Conservation (phyloP, 2,797 vertebrate species). For the Sebastes baramenuke region DNA sequence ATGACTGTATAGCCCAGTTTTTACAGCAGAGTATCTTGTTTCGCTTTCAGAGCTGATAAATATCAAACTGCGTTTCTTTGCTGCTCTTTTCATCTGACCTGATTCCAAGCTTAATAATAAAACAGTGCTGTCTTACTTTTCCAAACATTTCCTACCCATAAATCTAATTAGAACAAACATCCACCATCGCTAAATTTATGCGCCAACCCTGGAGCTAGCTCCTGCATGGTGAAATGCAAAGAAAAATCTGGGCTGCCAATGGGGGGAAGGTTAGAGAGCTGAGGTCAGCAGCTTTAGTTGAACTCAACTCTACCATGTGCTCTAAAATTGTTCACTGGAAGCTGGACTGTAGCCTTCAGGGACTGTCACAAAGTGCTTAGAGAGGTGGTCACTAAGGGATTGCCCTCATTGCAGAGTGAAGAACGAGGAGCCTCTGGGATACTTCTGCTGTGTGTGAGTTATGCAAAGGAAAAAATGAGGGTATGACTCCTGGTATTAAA, state of each 20-base stretch:
- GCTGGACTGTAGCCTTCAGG: conserved; percentile 55
- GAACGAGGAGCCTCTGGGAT: conserved; percentile 29
- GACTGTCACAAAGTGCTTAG: conserved; percentile 63
- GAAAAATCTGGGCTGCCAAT: conserved; percentile 71
- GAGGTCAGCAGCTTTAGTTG: conserved; percentile 78
- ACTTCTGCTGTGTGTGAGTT: conserved; percentile 25
- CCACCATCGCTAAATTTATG: conserved; percentile 72
- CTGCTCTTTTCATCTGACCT: conserved; percentile 71
- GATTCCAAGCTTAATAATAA: conserved; percentile 70
- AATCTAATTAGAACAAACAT: conserved; percentile 79
- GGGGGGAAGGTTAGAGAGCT: conserved; percentile 71
- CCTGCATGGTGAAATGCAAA: conserved; percentile 68
- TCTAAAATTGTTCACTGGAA: conserved; percentile 55
- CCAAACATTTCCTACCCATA: conserved; percentile 74
- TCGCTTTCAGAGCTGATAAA: conserved; percentile 63
- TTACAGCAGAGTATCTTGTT: conserved; percentile 52
- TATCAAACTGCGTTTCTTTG: conserved; percentile 65
- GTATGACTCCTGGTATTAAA: conserved; percentile 6
- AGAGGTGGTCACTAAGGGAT: conserved; percentile 54
- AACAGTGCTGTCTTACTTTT: conserved; percentile 64
- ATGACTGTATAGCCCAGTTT: conserved; percentile 2
- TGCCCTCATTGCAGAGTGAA: conserved; percentile 45
- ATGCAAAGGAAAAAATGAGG: conserved; percentile 30
- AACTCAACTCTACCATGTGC: conserved; percentile 52
- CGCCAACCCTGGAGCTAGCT: conserved; percentile 62